These are phyloP conservation scores for Actinia equina DNA, from an alignment of 64 coral and sea anemone species.

Conservation along the genomic window DNA sequence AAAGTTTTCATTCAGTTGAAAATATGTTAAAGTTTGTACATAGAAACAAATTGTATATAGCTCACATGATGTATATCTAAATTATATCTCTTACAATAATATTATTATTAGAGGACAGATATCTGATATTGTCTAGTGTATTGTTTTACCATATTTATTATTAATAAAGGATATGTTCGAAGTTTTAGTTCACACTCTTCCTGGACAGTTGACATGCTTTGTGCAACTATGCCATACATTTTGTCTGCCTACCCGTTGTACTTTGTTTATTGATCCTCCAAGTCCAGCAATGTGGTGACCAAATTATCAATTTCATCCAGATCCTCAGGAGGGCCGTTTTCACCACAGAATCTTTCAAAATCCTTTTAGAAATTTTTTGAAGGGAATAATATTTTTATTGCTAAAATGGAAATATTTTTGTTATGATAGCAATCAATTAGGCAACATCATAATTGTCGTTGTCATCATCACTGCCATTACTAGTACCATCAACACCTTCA, in stretches of 20 bases:
- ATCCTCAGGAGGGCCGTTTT: slow-evolving; percentile 19
- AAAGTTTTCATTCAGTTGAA: too few species aligned
- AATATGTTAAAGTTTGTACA: too few species aligned
- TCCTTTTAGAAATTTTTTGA: background rate
- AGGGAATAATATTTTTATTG: background rate
- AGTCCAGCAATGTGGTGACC: background rate
- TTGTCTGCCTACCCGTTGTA: background rate
- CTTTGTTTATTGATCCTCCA: background rate
- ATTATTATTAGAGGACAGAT: too few species aligned
- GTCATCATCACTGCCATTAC: too few species aligned
- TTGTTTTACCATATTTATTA: too few species aligned
- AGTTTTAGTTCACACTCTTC: background rate
- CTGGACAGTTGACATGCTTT: background rate
- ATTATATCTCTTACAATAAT: too few species aligned
- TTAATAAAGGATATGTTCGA: too few species aligned
- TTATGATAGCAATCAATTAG: background rate
- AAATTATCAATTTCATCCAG: slow-evolving; percentile 17
- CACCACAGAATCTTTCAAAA: slow-evolving; percentile 2
- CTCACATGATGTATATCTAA: too few species aligned
- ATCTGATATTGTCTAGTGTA: too few species aligned
- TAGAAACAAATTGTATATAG: too few species aligned
- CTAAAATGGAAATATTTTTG: background rate
- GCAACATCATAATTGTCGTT: too few species aligned
- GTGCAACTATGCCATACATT: background rate
- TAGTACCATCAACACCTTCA: too few species aligned